phyloP scores from a whole-genome alignment of 1,140 invertebrate genomes.

The Oppia nitens region DNA sequence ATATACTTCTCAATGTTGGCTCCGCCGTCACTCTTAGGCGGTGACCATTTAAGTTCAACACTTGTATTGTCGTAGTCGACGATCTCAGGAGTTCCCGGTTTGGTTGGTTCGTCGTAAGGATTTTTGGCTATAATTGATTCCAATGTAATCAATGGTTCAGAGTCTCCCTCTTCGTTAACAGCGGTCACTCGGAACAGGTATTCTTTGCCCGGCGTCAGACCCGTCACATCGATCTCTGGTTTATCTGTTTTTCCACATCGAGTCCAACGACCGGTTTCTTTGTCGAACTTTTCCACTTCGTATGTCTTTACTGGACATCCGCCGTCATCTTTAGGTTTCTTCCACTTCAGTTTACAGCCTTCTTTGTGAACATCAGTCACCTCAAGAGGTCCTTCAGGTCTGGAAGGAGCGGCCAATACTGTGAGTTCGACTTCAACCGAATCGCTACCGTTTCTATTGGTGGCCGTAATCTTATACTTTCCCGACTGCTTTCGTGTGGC shows the following conservation, averaged over 20 bases:
- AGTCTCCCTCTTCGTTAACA: slow-evolving; percentile 56
- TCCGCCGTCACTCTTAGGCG: slow-evolving; percentile 80
- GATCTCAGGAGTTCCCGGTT: slow-evolving; percentile 70
- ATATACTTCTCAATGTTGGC: slow-evolving; percentile 77
- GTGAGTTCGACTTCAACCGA: slow-evolving; percentile 32
- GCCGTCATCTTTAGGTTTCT: slow-evolving; percentile 80
- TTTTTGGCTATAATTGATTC: slow-evolving; percentile 85
- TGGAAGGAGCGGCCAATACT: slow-evolving; percentile 51
- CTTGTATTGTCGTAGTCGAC: slow-evolving; percentile 90
- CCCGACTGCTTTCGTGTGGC: slow-evolving; percentile 73
- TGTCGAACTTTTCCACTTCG: slow-evolving; percentile 82
- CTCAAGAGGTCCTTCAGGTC: slow-evolving; percentile 66
- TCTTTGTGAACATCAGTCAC: slow-evolving; percentile 80
- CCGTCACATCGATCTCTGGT: slow-evolving; percentile 63
- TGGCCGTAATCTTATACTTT: slow-evolving; percentile 69
- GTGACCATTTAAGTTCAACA: slow-evolving; percentile 81
- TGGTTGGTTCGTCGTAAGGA: slow-evolving; percentile 91
- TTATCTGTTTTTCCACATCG: slow-evolving; percentile 47
- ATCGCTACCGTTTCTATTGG: slow-evolving; percentile 30
- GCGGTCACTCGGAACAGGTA: slow-evolving; percentile 91
- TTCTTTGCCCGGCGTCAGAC: slow-evolving; percentile 68
- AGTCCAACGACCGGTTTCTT: slow-evolving; percentile 53
- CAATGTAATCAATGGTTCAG: slow-evolving; percentile 67
- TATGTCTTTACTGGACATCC: slow-evolving; percentile 77
- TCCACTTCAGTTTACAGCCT: slow-evolving; percentile 79